Conservation (phyloP, 2,797 vertebrate species). For the Potorous gilbertii region DNA sequence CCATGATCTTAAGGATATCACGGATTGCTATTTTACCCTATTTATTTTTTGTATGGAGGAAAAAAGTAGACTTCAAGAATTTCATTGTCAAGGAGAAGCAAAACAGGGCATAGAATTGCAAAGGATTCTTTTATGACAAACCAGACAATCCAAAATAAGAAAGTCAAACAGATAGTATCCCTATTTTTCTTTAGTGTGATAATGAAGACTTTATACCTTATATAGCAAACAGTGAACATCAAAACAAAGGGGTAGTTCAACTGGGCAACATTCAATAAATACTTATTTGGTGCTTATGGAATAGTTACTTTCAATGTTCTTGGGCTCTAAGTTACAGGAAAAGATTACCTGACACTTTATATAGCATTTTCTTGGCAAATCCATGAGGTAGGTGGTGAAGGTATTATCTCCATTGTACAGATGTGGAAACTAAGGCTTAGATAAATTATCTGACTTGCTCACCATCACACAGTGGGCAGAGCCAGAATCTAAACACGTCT, state of each 20-base stretch:
- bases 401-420: not conserved
- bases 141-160: not conserved
- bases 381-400: not conserved
- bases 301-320: not conserved
- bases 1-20: not conserved
- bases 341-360: not conserved
- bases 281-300: not conserved
- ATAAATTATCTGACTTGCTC: not conserved
- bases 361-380: not conserved
- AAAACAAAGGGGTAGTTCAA: not conserved
- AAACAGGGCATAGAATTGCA: not conserved
- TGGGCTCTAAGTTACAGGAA: not conserved
- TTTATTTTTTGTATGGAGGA: not conserved
- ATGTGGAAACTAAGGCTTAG: not conserved
- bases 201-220: not conserved
- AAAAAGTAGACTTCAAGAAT: not conserved
- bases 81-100: not conserved
- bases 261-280: not conserved
- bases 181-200: not conserved
- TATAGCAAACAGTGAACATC: not conserved
- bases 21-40: not conserved
- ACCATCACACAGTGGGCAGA: not conserved
- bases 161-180: not conserved
- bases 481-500: not conserved
- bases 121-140: not conserved